Evolutionary conservation across 2,113 vertebrate genomes (phyloP).

Genomic region (Hassar affinis): DNA sequence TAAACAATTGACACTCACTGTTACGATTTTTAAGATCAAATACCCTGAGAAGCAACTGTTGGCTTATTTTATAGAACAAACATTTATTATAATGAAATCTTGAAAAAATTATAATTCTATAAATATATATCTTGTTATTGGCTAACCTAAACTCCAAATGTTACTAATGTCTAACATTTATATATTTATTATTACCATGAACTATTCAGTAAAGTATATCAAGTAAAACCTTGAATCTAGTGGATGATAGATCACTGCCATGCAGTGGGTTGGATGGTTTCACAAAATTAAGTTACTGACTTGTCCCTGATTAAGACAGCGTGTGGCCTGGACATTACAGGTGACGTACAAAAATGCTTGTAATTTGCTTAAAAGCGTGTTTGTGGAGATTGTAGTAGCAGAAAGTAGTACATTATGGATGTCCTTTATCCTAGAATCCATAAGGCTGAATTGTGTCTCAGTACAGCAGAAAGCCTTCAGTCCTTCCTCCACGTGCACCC

Average conservation of each 20-base stretch:
- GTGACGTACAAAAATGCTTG: background rate
- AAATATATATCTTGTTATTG: background rate
- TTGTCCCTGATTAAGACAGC: background rate
- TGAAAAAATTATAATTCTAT: background rate
- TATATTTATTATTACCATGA: background rate
- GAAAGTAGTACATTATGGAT: background rate
- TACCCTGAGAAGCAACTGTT: background rate
- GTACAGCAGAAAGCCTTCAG: constrained; percentile 17
- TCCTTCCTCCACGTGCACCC: constrained; percentile 7
- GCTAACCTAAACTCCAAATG: background rate
- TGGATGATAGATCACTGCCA: background rate
- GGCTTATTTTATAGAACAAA: background rate
- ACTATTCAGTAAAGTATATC: background rate
- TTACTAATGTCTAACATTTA: background rate
- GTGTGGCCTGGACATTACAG: background rate
- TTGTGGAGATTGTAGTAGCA: background rate
- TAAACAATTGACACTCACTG: background rate
- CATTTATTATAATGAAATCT: background rate
- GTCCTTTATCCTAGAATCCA: constrained; percentile 13
- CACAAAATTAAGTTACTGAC: background rate
- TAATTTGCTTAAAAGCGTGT: background rate
- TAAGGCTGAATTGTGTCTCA: constrained; percentile 24
- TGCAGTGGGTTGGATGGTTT: background rate
- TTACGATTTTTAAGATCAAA: background rate
- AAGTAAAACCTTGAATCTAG: background rate